A percentile compares a stretch with the other conserved stretches of the same genome.
Evolutionary conservation across 2,113 vertebrate species (phyloP).

Genomic region (Chaetorhynchus papuensis): DNA sequence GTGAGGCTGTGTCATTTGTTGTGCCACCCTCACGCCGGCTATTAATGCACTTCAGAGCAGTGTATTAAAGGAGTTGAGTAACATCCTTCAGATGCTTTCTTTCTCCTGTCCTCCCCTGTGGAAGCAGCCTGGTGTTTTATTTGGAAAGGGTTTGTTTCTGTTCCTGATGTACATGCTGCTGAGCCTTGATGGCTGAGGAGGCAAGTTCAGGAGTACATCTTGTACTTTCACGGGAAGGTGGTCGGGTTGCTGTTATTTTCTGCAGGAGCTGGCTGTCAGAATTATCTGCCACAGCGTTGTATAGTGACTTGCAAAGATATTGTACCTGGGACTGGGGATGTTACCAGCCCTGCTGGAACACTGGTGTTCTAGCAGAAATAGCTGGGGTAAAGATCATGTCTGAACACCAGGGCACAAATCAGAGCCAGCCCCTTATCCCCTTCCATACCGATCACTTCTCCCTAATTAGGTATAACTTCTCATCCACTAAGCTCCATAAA

Average conservation of each 20-base stretch:
- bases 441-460: not conserved
- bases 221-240: not conserved
- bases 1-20: not conserved
- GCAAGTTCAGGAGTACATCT: not conserved
- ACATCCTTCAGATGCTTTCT: not conserved
- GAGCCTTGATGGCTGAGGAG: not conserved
- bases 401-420: not conserved
- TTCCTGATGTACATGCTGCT: not conserved
- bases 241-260: not conserved
- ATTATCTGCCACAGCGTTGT: not conserved
- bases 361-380: not conserved
- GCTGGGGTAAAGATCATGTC: not conserved
- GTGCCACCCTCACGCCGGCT: accelerated
- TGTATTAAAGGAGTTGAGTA: not conserved
- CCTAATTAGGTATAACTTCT: not conserved
- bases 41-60: not conserved
- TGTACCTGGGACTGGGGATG: not conserved
- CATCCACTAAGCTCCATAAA: not conserved
- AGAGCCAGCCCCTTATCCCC: not conserved
- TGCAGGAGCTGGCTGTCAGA: not conserved
- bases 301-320: not conserved
- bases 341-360: not conserved
- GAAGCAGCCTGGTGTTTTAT: not conserved
- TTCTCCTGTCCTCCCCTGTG: not conserved
- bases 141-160: not conserved